Base-by-base conservation (phyloP, 2,888 invertebrate species). In the Drosophila kambysellisi region DNA sequence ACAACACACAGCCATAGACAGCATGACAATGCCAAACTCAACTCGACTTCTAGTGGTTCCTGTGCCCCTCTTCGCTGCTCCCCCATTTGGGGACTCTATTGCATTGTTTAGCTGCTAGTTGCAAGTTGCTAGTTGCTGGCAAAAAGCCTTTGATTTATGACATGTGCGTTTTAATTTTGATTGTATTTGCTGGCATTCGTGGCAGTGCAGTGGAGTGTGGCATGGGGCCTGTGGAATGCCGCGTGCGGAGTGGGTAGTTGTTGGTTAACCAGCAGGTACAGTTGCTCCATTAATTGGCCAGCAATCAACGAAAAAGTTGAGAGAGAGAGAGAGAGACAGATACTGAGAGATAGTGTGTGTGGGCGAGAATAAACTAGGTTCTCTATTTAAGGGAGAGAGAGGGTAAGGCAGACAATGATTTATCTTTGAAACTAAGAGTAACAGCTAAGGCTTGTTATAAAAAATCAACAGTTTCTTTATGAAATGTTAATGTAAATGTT, bases 121-220 rank as follows among this genome's bases (percentile, higher is more conserved):
- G 70, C 74, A 67, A 74, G 80, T 72, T 64, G 59, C n/a, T 56
- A 29, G 81, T 70, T 60, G 56, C 56, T 41, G 61, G 79, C 65
- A 72, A 74, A 89, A 77, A 74, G 70, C 76, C 75, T 85, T 90
- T 86, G 88, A 90, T 86, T 88, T 90, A 89, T 90, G 76, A 77
- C 86, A 85, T 82, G 76, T 82, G 88, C 68, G 82, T 81, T 88
- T 84, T 85, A 88, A 82, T 83, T 82, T 82, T 74, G 82, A 81
- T 81, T 81, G 81, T 81, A 74, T 79, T 81, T 65, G 58, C 57
- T 65, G 61, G 57, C 57, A 63, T 57, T 62, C 69, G 46, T 52
- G 54, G 43, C 58, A n/a, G 11, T 8, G 15, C n/a, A n/a, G 12
- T 30, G 39, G n/a, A 39, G 8, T 33, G 52, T 4, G 20, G 15